Base-by-base conservation (phyloP, 2,113 vertebrate genomes). In the Anoura caudifer region DNA sequence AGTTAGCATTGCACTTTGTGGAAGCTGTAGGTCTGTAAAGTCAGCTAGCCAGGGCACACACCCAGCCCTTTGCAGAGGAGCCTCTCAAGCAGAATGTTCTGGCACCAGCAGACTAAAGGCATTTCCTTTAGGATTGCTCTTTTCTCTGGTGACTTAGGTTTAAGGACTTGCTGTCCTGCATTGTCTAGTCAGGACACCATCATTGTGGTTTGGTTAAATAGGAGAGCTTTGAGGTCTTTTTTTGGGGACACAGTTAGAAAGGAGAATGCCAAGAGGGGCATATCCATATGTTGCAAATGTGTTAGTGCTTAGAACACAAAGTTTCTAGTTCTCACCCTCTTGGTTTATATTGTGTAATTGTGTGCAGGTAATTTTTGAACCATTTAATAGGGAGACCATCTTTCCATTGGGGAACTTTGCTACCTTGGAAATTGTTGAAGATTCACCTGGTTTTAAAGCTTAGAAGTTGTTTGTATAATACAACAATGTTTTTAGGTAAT, bases 401-500 rank as follows among this genome's bases (percentile, higher is more conserved):
- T 69, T n/a, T 81, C 33, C 43, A 16, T 6, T 86, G 72, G 72
- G 70, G 91, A 95, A 83, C 52, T 47, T 92, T 73, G 87, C 77
- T 90, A 2, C 65, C 82, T 90, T 92, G 75, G 73, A 94, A 88
- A 95, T 86, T 87, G 59, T 90, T 96, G 76, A 95, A 73, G 38
- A 88, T 65, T 36, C 59, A 56, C 31, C 36, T 85, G 17, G 87
- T 95, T 95, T 61, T 90, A 75, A 91, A 95, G 59, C 63, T 54
- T 54, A 24, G n/a, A 91, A 93, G 52, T 63, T 94, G 7, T 95
- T 91, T 67, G 4, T 83, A 19, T 80, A 41, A 26, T 73, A 56
- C 73, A 61, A 41, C n/a, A 90, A 4, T 95, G 31, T 69, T 94
- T 94, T 95, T 85, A 96, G 90, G 73, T 92, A 88, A 91, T 73